These are phyloP conservation scores for Pseudorectes ferrugineus DNA, from an alignment of 2,113 vertebrate genomes.

Conservation along the genomic window DNA sequence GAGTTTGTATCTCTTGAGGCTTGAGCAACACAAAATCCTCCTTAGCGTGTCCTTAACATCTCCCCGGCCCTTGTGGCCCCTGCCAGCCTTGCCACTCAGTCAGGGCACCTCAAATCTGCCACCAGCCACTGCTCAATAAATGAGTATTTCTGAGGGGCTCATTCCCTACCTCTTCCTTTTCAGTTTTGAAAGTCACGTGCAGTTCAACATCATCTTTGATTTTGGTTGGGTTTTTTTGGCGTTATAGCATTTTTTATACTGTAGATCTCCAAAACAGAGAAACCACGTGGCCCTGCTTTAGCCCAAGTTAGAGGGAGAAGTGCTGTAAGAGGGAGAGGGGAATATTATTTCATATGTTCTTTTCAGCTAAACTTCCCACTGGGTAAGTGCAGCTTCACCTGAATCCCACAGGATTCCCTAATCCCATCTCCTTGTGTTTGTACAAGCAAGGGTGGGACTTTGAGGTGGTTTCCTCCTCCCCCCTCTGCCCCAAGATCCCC, in stretches of 20 bases:
- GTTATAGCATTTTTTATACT: background rate
- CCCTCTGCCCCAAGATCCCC: background rate
- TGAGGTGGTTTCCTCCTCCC: rapidly evolving
- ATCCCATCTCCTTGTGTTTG: background rate
- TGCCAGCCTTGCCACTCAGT: background rate
- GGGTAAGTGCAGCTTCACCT: background rate
- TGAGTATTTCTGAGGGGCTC: background rate
- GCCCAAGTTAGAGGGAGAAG: background rate
- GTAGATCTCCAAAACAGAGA: background rate
- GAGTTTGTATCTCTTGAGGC: background rate
- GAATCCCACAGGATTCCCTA: background rate
- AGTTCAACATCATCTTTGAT: background rate
- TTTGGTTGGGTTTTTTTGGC: background rate
- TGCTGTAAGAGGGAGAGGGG: rapidly evolving
- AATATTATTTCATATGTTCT: background rate
- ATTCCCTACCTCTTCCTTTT: background rate
- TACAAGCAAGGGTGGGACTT: background rate
- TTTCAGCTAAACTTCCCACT: background rate
- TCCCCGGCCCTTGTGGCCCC: background rate
- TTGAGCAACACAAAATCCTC: background rate
- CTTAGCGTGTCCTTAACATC: background rate
- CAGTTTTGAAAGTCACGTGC: background rate
- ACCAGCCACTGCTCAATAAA: background rate
- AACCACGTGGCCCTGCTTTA: background rate
- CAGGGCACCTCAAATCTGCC: background rate